Percentiles rank a stretch among this genome's conserved stretches.
Evolutionary conservation across 53 echinoderm and acorn worm species (phyloP).

Genomic region (Stichopus horrens): DNA sequence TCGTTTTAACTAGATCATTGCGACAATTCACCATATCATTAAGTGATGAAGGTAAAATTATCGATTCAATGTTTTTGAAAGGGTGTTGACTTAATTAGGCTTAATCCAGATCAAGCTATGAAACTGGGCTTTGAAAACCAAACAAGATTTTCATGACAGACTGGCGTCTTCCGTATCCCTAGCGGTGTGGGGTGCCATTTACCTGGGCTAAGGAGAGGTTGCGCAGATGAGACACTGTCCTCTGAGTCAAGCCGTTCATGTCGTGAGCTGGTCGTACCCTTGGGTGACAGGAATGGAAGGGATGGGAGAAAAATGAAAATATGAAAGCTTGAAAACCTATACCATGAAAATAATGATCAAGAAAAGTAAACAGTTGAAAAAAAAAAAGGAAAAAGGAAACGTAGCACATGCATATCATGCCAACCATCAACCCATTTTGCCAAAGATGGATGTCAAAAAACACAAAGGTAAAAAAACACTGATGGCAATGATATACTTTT

Average conservation of each 20-base stretch:
- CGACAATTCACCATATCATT: no score
- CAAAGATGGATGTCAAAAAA: neutral
- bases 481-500: neutral
- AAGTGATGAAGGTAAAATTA: no score
- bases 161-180: conserved; percentile 7
- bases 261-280: conserved; percentile 84
- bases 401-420: neutral
- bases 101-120: no score
- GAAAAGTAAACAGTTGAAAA: neutral
- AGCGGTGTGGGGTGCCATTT: conserved; percentile 7
- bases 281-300: conserved; percentile 48
- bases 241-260: conserved; percentile 93
- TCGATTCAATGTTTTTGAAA: no score
- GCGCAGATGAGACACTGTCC: conserved; percentile 92
- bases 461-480: neutral
- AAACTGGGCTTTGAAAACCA: no score
- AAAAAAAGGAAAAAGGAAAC: neutral
- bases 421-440: neutral
- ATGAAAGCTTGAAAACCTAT: conserved; percentile 40
- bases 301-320: conserved; percentile 46
- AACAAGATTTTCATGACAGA: neutral
- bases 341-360: conserved; percentile 5
- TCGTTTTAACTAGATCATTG: no score
- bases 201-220: conserved; percentile 94
- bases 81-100: no score